Conservation (phyloP, 2,888 invertebrate species). For the Lasioglossum morio region DNA sequence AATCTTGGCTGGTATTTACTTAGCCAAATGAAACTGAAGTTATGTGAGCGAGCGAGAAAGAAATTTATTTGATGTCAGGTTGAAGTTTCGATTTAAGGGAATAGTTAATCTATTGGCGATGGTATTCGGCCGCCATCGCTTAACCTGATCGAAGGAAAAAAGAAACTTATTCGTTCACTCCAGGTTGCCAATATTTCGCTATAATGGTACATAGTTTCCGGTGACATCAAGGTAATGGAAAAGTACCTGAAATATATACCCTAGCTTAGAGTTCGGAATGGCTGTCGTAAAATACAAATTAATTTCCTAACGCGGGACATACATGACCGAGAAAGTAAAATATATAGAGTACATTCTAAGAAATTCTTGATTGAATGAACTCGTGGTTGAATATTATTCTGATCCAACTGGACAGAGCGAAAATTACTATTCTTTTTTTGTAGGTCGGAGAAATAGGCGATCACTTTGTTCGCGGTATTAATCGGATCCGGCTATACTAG, state of each 20-base stretch:
- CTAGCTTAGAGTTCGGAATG: neutral
- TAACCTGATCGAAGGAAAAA: neutral
- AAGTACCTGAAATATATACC: neutral
- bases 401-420: neutral
- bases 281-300: neutral
- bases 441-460: neutral
- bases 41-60: neutral
- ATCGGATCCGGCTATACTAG: constrained; percentile 13
- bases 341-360: neutral
- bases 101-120: neutral
- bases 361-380: no score
- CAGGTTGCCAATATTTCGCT: neutral
- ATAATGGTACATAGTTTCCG: neutral
- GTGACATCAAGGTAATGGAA: neutral
- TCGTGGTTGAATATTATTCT: neutral
- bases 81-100: neutral
- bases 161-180: neutral
- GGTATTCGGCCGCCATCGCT: no score
- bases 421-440: neutral
- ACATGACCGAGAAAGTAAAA: neutral
- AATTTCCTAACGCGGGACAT: neutral
- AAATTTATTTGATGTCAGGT: neutral
- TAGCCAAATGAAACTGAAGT: neutral
- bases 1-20: no score
- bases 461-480: neutral